Base-by-base conservation (phyloP, 2,797 vertebrate species). In the Siniperca obscura region DNA sequence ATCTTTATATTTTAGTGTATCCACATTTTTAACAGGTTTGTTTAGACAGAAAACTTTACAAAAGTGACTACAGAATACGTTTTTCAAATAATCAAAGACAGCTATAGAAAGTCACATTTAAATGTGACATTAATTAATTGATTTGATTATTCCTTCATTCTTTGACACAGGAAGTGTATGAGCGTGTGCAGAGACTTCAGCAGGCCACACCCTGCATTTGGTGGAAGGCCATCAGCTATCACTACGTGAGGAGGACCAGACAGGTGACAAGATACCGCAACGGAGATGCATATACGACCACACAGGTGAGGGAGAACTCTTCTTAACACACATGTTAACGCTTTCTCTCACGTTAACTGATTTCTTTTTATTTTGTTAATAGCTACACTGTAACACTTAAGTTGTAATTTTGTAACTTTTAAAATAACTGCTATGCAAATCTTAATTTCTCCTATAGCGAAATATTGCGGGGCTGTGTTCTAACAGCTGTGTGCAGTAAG, bases 181-280 rank as follows among this genome's bases (percentile, higher is more conserved):
- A 97, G 80, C 96, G 97, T 14, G 95, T 98, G 78, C 96, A 94
- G 85, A 95, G 96, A 55, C 96, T 98, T 61, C 97, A 97, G 90
- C 97, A 95, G 94, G 97, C 97, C 64, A 97, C 96, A 0, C 97
- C 97, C 0, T 98, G 97, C 82, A 97, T 98, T 89, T 98, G 97
- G 97, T 98, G 97, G 97, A 98, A 98, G 92, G 97, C 97, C 91
- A 98, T 98, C 88, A 98, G 97, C 93, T 98, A 98, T 82, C 97
- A 98, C 90, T 98, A 97, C 2, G 96, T 98, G 70, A 95, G 97
- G 16, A 95, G 97, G 77, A 98, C 97, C 1, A 95, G 97, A 62
- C 97, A 98, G 92, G 96, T 98, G 90, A 98, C 97, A 0, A 95
- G 97, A 78, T 98, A 98, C 87, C 96, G 97, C 81, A 98, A 98